These are phyloP conservation scores for Hypercompe scribonia DNA, from an alignment of 2,888 invertebrate species.

Conservation along the genomic window DNA sequence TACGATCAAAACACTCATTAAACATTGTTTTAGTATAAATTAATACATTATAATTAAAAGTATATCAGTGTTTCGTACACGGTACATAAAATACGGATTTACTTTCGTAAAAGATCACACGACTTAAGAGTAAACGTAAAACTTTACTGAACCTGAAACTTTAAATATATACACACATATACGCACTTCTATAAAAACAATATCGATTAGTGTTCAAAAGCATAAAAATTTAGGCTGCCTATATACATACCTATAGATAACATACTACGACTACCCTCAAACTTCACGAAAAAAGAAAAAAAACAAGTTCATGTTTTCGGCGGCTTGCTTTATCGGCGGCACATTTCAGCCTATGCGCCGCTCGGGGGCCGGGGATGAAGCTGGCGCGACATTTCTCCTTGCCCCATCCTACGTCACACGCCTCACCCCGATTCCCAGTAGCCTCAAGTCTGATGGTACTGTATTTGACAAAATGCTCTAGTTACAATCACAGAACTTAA, in stretches of 20 bases:
- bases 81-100: not conserved
- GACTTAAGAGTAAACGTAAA: too few relatives aligned
- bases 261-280: conserved; percentile 22
- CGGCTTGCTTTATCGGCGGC: conserved; percentile 66
- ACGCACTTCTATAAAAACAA: not conserved
- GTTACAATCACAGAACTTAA: conserved; percentile 51
- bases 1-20: not conserved
- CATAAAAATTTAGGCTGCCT: not conserved
- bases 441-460: conserved; percentile 55
- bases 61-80: too few relatives aligned
- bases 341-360: conserved; percentile 69
- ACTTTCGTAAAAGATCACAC: too few relatives aligned
- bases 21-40: not conserved
- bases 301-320: conserved; percentile 62
- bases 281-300: conserved; percentile 45
- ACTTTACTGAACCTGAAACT: not conserved
- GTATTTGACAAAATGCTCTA: conserved; percentile 62
- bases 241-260: conserved; percentile 36
- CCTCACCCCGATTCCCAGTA: conserved; percentile 49
- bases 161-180: not conserved
- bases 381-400: conserved; percentile 57
- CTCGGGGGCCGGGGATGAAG: conserved; percentile 47
- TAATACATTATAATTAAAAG: not conserved
- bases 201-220: not conserved
- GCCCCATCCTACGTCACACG: conserved; percentile 37